Conservation (phyloP, 2,888 invertebrate species). For the Minunthozetes semirufus region DNA sequence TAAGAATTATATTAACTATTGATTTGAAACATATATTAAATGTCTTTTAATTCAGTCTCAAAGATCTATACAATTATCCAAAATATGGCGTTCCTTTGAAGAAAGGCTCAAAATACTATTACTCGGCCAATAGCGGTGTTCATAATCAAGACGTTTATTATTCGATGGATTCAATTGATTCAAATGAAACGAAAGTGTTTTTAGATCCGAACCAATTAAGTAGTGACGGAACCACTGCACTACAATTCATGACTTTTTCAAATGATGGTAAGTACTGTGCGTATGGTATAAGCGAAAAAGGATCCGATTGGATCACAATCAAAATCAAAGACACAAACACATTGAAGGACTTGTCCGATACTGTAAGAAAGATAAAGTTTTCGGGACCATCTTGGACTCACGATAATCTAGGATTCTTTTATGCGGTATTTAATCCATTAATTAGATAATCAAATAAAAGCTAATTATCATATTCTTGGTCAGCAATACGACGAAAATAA, state of each 20-base stretch:
- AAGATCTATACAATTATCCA: constrained; percentile 29
- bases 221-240: constrained; percentile 35
- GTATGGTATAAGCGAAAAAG: constrained; percentile 51
- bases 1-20: no score
- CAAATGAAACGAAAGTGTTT: constrained; percentile 8
- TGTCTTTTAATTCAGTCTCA: constrained; percentile 1
- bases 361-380: constrained; percentile 50
- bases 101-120: constrained; percentile 35
- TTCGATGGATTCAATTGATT: not conserved
- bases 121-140: constrained; percentile 26
- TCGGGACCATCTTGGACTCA: constrained; percentile 51
- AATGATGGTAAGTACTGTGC: constrained; percentile 50
- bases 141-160: constrained; percentile 35
- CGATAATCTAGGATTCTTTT: constrained; percentile 52
- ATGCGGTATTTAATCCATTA: no score
- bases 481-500: constrained; percentile 34
- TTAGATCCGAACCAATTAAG: constrained; percentile 38
- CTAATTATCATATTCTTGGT: no score
- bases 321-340: constrained; percentile 48
- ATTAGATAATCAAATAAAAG: not conserved
- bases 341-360: constrained; percentile 50
- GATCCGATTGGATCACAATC: constrained; percentile 52
- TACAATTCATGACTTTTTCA: constrained; percentile 44
- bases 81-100: constrained; percentile 32
- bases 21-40: no score